Percentiles rank a stretch among this genome's conserved stretches.
Evolutionary conservation across 2,113 vertebrate species (phyloP).

Genomic region (Cyanoramphus novaezelandiae): DNA sequence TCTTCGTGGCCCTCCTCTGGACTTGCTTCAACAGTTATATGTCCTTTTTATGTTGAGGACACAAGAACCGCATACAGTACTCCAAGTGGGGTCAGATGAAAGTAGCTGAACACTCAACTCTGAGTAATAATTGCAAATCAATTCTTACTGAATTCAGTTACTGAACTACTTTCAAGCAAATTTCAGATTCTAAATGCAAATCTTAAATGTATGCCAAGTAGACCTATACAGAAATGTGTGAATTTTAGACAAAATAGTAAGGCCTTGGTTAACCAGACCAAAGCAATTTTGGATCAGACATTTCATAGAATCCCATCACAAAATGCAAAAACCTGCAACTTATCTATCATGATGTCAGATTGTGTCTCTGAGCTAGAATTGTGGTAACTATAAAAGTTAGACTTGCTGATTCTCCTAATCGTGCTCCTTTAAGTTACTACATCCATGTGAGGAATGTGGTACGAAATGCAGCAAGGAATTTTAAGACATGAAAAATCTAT

Average conservation of each 20-base stretch:
- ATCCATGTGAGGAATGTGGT: background rate
- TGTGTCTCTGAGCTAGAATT: background rate
- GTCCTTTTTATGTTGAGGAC: background rate
- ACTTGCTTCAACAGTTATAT: background rate
- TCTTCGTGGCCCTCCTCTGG: background rate
- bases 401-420: background rate
- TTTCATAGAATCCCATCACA: background rate
- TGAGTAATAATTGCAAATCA: background rate
- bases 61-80: background rate
- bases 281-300: background rate
- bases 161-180: background rate
- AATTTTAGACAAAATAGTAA: background rate
- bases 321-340: background rate
- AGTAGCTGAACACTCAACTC: background rate
- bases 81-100: background rate
- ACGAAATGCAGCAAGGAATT: background rate
- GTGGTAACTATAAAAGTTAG: background rate
- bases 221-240: background rate
- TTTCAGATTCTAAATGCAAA: background rate
- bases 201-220: background rate
- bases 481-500: background rate
- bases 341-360: background rate
- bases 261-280: background rate
- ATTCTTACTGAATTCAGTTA: background rate
- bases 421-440: background rate